These are phyloP conservation scores for Chrysotoxum bicinctum DNA, from an alignment of 2,888 invertebrate genomes.

Conservation along the genomic window DNA sequence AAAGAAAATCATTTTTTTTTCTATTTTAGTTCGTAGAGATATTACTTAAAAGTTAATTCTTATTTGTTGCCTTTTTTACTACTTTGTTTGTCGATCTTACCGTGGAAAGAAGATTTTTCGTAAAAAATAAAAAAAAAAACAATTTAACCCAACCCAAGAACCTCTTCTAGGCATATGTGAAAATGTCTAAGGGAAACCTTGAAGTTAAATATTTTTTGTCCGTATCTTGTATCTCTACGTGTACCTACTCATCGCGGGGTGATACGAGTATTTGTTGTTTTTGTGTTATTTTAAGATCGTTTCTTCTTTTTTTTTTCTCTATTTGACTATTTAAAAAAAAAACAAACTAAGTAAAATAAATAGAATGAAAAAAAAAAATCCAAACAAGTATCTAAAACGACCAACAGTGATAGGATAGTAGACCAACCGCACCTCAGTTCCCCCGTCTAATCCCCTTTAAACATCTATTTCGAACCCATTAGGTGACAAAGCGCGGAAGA, in stretches of 20 bases:
- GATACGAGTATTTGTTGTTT: slow-evolving; percentile 21
- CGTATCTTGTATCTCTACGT: background rate
- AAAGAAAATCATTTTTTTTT: too few species aligned
- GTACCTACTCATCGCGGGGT: background rate
- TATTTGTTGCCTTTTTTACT: background rate
- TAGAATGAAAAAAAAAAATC: slow-evolving; percentile 6
- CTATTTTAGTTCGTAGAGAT: too few species aligned
- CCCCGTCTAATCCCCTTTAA: slow-evolving; percentile 19
- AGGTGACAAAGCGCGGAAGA: slow-evolving; percentile 69
- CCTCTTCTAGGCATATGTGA: background rate
- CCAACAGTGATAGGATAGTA: slow-evolving; percentile 2
- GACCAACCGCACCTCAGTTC: background rate
- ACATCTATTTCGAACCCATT: slow-evolving; percentile 47
- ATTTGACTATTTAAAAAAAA: background rate
- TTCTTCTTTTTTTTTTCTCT: background rate
- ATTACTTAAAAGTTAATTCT: too few species aligned
- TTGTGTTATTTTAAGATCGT: slow-evolving; percentile 17
- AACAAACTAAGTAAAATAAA: slow-evolving; percentile 15
- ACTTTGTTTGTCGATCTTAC: too few species aligned
- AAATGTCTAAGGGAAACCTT: slow-evolving; percentile 6
- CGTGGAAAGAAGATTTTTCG: background rate
- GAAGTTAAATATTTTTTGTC: slow-evolving; percentile 5
- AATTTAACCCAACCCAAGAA: background rate
- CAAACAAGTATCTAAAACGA: slow-evolving; percentile 33
- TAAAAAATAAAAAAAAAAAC: background rate